Percentiles rank a stretch among this genome's conserved stretches.
Conservation (phyloP, 2,797 vertebrate species). For the Gila robusta region DNA sequence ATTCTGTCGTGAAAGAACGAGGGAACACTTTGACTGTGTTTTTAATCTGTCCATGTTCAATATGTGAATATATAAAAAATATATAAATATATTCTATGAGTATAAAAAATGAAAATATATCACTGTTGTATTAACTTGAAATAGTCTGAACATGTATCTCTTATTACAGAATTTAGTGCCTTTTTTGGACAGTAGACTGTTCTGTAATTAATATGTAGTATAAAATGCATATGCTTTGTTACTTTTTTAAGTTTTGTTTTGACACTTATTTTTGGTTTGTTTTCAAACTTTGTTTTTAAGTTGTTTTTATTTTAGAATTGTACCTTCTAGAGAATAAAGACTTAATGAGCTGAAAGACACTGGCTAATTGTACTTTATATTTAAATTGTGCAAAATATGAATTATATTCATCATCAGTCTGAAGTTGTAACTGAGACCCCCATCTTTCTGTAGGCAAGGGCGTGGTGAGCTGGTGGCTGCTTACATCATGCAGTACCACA, state of each 20-base stretch:
- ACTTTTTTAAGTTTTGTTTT: constrained; percentile 91
- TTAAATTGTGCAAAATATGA: neutral
- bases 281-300: constrained; percentile 81
- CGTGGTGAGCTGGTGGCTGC: no score
- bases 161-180: constrained; percentile 99
- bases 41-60: constrained; percentile 62
- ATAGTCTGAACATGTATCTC: constrained; percentile 91
- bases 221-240: constrained; percentile 94
- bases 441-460: no score
- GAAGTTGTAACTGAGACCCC: neutral
- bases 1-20: constrained; percentile 45
- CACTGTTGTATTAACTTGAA: constrained; percentile 76
- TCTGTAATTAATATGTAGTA: constrained; percentile 97
- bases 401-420: neutral
- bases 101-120: constrained; percentile 70
- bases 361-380: neutral
- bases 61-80: constrained; percentile 69
- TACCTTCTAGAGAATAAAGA: constrained; percentile 98
- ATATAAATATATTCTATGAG: constrained; percentile 71
- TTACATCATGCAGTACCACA: no score
- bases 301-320: constrained; percentile 99
- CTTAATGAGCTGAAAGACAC: constrained; percentile 71
- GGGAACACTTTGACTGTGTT: constrained; percentile 61
- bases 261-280: constrained; percentile 83
- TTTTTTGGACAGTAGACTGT: constrained; percentile 99